These are phyloP conservation scores for Operophtera brumata DNA, from an alignment of 2,888 invertebrate genomes.

Conservation along the genomic window DNA sequence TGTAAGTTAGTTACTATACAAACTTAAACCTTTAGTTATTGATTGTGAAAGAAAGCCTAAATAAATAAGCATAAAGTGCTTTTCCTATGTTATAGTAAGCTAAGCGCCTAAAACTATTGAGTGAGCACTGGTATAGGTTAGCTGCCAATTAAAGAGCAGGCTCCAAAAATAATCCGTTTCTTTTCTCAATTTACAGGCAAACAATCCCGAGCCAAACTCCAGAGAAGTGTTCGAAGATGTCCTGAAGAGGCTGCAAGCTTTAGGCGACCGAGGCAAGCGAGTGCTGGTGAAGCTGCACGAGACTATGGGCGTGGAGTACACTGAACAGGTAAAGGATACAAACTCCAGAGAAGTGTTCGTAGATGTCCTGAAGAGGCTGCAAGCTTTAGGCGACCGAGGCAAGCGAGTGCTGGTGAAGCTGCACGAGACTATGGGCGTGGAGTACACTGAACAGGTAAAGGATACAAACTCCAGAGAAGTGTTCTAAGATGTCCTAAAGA, in stretches of 20 bases:
- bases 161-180: too few species aligned
- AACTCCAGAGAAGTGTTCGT: slow-evolving; percentile 79
- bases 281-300: slow-evolving; percentile 79
- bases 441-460: slow-evolving; percentile 49
- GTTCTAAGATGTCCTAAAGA: slow-evolving; percentile 79
- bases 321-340: slow-evolving; percentile 47
- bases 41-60: too few species aligned
- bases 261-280: slow-evolving; percentile 80
- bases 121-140: too few species aligned
- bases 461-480: slow-evolving; percentile 77
- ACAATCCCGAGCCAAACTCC: slow-evolving; percentile 48
- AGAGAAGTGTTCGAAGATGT: slow-evolving; percentile 82
- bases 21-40: too few species aligned
- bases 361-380: slow-evolving; percentile 79
- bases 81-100: too few species aligned
- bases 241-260: slow-evolving; percentile 74
- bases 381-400: slow-evolving; percentile 80
- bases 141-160: too few species aligned
- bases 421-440: slow-evolving; percentile 68
- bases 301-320: slow-evolving; percentile 57
- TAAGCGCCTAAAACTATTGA: too few species aligned
- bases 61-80: too few species aligned
- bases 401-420: slow-evolving; percentile 77
- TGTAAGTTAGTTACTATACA: too few species aligned
- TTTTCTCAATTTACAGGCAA: slow-evolving; percentile 19